Conservation (phyloP, 2,113 vertebrate genomes). For the Sylvietta virens region DNA sequence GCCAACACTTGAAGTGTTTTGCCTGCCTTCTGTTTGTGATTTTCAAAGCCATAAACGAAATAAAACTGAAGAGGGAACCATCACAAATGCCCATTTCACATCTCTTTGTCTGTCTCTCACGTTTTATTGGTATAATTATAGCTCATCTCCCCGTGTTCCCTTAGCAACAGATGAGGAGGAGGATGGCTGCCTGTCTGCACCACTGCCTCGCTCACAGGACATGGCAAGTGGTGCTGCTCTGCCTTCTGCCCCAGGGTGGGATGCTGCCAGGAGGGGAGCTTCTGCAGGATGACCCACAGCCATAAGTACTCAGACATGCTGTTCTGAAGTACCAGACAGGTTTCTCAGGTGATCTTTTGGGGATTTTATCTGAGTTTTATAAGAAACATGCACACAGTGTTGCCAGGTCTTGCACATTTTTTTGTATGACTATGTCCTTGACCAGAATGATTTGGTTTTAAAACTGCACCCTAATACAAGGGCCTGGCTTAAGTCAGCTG, state of each 20-base stretch:
- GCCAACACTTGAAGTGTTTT: background rate
- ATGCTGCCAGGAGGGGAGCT: background rate
- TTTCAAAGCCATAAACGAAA: background rate
- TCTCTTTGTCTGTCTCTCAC: background rate
- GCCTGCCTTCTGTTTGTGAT: background rate
- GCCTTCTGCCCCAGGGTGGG: background rate
- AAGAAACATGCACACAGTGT: background rate
- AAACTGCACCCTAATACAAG: background rate
- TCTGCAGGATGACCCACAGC: background rate
- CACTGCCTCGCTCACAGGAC: background rate
- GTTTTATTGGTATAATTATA: constrained; percentile 40
- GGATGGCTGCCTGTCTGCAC: background rate
- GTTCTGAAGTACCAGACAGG: background rate
- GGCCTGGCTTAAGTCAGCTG: background rate
- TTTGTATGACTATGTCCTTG: background rate
- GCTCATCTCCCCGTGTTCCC: constrained; percentile 10
- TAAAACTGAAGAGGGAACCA: background rate
- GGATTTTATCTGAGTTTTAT: background rate
- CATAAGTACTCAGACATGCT: background rate
- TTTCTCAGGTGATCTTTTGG: background rate
- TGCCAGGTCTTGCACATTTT: background rate
- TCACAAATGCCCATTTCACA: background rate
- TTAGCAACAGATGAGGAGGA: constrained; percentile 45
- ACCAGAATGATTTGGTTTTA: background rate
- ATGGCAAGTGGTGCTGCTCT: background rate